Evolutionary conservation across 2,797 vertebrate species (phyloP).

Genomic region (Meda fulgida): DNA sequence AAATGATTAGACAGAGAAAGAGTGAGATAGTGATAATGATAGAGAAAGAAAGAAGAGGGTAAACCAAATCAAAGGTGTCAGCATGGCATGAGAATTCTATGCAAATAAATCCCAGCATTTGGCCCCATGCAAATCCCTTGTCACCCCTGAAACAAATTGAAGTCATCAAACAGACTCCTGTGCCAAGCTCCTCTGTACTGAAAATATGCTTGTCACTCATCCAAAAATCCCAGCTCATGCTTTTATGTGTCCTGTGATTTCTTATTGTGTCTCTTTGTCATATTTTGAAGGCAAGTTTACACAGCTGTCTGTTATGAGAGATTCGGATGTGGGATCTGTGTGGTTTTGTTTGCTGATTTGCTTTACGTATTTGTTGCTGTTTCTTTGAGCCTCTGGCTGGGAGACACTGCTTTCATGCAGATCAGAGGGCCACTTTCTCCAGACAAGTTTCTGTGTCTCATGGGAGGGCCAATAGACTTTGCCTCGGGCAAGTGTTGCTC

Average conservation of each 20-base stretch:
- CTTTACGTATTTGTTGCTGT: conserved; percentile 52
- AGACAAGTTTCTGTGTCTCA: conserved; percentile 48
- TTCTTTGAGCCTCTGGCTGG: conserved; percentile 51
- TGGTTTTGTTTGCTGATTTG: conserved; percentile 50
- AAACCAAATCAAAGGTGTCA: conserved; percentile 51
- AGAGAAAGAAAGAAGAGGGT: background rate
- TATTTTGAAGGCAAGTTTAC: conserved; percentile 7
- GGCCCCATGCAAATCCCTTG: conserved; percentile 59
- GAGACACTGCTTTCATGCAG: conserved; percentile 52
- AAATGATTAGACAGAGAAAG: conserved; percentile 25
- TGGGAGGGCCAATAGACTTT: conserved; percentile 54
- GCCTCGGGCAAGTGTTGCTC: conserved; percentile 57
- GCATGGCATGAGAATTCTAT: conserved; percentile 55
- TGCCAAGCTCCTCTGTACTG: conserved; percentile 41
- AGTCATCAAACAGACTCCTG: conserved; percentile 43
- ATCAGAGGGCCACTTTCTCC: conserved; percentile 56
- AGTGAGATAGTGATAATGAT: background rate
- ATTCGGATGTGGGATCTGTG: conserved; percentile 30
- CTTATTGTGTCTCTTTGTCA: conserved; percentile 12
- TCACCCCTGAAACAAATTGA: conserved; percentile 60
- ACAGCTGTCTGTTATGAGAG: conserved; percentile 29
- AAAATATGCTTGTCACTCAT: conserved; percentile 34
- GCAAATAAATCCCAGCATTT: conserved; percentile 57
- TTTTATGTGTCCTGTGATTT: conserved; percentile 37
- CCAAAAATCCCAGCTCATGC: conserved; percentile 18